Evolutionary conservation across 2,113 vertebrate species (phyloP).

Genomic region (Hiodon tergisus): DNA sequence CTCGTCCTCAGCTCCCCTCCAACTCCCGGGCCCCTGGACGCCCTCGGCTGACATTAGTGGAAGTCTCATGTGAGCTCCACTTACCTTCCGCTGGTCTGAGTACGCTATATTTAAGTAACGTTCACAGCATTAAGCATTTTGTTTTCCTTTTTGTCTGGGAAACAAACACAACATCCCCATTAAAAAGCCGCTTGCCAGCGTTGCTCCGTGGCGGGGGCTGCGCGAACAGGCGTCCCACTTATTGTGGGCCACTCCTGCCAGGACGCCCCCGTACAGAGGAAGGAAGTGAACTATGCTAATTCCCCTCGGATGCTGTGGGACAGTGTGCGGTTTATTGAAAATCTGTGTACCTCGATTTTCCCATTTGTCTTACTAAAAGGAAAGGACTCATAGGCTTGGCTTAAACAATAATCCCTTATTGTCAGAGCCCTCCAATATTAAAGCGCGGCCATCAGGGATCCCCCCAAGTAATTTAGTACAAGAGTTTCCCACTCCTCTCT

Average conservation of each 20-base stretch:
- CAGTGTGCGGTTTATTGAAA: slow-evolving; percentile 64
- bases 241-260: slow-evolving; percentile 45
- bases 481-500: slow-evolving; percentile 45
- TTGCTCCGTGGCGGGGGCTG: slow-evolving; percentile 45
- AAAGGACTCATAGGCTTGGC: slow-evolving; percentile 59
- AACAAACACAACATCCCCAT: slow-evolving; percentile 53
- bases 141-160: slow-evolving; percentile 49
- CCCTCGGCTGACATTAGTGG: slow-evolving; percentile 65
- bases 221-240: slow-evolving; percentile 57
- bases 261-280: slow-evolving; percentile 52
- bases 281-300: slow-evolving; percentile 45
- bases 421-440: slow-evolving; percentile 65
- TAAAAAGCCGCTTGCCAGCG: slow-evolving; percentile 58
- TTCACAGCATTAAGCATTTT: slow-evolving; percentile 42
- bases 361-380: slow-evolving; percentile 77
- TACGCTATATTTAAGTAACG: slow-evolving; percentile 54
- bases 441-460: slow-evolving; percentile 60
- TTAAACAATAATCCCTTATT: slow-evolving; percentile 74
- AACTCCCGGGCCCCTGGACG: slow-evolving; percentile 43
- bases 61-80: slow-evolving; percentile 59
- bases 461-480: slow-evolving; percentile 58
- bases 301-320: slow-evolving; percentile 55
- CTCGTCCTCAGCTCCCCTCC: slow-evolving; percentile 38
- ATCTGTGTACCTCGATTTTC: slow-evolving; percentile 64
- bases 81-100: slow-evolving; percentile 58